Percentiles rank a stretch among this genome's conserved stretches.
Evolutionary conservation across 2,888 invertebrate genomes (phyloP).

Genomic region (Sminthurides aquaticus): DNA sequence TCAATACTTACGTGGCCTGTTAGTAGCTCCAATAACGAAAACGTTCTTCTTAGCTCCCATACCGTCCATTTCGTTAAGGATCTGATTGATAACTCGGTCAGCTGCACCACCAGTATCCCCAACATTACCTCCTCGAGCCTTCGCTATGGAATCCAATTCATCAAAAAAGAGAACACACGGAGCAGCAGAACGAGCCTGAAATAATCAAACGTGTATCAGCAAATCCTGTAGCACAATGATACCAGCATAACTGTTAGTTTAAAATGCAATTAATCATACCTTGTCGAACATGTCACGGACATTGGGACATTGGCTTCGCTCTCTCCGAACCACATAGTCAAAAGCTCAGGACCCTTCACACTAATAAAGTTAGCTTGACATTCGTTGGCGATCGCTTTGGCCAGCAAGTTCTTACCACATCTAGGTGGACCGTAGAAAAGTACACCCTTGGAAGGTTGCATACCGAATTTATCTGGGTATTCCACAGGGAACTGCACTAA

Average conservation of each 20-base stretch:
- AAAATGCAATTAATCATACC: no score
- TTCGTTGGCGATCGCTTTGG: no score
- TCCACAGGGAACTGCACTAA: constrained; percentile 99
- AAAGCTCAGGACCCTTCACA: no score
- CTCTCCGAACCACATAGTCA: constrained; percentile 99
- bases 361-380: constrained; percentile 98
- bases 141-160: constrained; percentile 57
- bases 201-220: no score
- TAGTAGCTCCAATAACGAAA: constrained; percentile 96
- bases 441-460: no score
- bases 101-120: constrained; percentile 57
- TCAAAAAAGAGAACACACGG: constrained; percentile 59
- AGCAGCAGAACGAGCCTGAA: constrained; percentile 56
- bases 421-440: no score
- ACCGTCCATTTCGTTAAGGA: constrained; percentile 99
- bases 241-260: no score
- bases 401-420: no score
- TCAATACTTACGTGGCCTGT: constrained; percentile 64
- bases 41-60: constrained; percentile 99
- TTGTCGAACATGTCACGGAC: constrained; percentile 99
- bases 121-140: constrained; percentile 53
- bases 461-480: constrained; percentile 99
- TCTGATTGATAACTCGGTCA: constrained; percentile 75
- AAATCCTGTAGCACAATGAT: no score
- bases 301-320: constrained; percentile 98